Base-by-base conservation (phyloP, 2,888 invertebrate species). In the Coelinius sp. region DNA sequence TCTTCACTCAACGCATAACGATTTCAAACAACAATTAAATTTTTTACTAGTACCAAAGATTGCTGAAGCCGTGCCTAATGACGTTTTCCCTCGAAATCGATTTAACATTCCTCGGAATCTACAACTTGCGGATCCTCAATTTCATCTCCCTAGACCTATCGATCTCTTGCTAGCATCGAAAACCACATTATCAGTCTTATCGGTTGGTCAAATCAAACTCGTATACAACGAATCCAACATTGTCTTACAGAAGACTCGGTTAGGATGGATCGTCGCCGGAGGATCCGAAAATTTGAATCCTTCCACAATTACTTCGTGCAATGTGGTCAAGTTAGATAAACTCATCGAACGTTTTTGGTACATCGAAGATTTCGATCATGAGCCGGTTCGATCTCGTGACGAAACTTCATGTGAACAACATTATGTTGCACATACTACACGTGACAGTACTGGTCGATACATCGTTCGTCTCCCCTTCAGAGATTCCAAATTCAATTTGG, bases 241-340 rank as follows among this genome's bases (percentile, higher is more conserved):
- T 27, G 44, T n/a, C 62, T 44, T 17, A 38, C 24, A 73, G 68
- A 76, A 77, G 44, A 75, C 77, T 10, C 73, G 70, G 7, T 74
- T 76, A 38, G 75, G 74, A 6, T 75, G 75, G 77, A 71, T 74
- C 7, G 70, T 76, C 12, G 77, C 69, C 14, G 78, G 77, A 46
- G 73, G 75, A 20, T 49, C 41, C 20, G 46, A 44, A 53, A 66
- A 35, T 14, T 31, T 20, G 14, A 27, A 6, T 62, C n/a, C 31
- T 6, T 14, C 17, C 1, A 5, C 14, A 35, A 20, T 31, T 0
- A 38, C 38, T 17, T 22, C 38, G 1, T 62, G 62, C 38, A 31
- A 35, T 35, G 8, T 56, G 4, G 7, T 27, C 27, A 27, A 27
- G 7, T 7, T 27, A 3, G 27, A 27, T 27, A 27, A 27, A 27